These are phyloP conservation scores for Tinea pellionella DNA, from an alignment of 2,888 invertebrate genomes.

Conservation along the genomic window DNA sequence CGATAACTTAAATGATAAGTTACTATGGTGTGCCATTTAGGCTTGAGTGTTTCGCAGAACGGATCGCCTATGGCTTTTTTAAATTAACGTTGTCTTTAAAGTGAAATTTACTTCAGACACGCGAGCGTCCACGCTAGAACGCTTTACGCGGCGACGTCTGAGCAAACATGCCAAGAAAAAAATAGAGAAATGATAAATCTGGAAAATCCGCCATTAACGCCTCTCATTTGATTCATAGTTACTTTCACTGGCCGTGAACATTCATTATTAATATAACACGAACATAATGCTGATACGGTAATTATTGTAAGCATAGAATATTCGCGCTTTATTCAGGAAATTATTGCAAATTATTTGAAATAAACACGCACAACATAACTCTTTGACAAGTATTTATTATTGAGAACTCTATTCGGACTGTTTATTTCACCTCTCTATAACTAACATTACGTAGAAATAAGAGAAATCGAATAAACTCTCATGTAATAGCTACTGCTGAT, in stretches of 20 bases:
- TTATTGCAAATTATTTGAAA: not conserved
- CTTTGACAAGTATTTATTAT: not conserved
- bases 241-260: constrained; percentile 46
- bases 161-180: constrained; percentile 29
- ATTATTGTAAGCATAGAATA: not conserved
- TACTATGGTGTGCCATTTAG: too few species aligned
- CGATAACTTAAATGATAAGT: constrained; percentile 12
- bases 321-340: not conserved
- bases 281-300: not conserved
- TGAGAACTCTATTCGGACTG: not conserved
- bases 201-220: constrained; percentile 35
- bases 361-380: too few species aligned
- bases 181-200: constrained; percentile 48
- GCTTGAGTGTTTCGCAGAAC: constrained; percentile 3
- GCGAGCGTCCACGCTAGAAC: constrained; percentile 51
- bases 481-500: constrained; percentile 12
- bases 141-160: constrained; percentile 47
- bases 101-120: constrained; percentile 49
- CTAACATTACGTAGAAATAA: constrained; percentile 2
- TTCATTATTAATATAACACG: constrained; percentile 1
- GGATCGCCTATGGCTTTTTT: not conserved
- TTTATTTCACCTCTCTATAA: not conserved
- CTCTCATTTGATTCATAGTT: constrained; percentile 43
- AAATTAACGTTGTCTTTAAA: constrained; percentile 13
- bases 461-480: constrained; percentile 5